Evolutionary conservation across 2,797 vertebrate species (phyloP), one percentile per base, ranked within the genome.

Genomic region (Petrocephalus sullivani): DNA sequence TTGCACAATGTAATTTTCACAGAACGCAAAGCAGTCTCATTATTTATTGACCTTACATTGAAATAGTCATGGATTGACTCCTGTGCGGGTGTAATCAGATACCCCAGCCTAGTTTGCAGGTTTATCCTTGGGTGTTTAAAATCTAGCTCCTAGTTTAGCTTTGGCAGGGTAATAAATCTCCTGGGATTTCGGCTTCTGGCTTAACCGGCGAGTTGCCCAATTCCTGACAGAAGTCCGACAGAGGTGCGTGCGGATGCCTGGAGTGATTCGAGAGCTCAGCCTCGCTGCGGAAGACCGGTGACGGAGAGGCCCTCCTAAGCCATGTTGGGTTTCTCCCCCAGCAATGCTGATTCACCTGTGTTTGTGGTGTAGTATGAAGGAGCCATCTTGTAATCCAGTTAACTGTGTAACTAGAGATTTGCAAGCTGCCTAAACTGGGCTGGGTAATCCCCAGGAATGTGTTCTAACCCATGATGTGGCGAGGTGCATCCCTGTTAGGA

Each of bases 331-430:
- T 9, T 81, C 8, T 4, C 19, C 37, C 19, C 14, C 14, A 9
- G 75, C 71, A 0, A 0, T 0, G n/a, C 46, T 54, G 81, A 28
- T 54, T 84, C n/a, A 84, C 4, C 21, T 12, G 2, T 28, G 81
- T 53, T 54, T 54, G 51, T 23, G 28, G 14, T 58, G 8, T 7
- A 7, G 14, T n/a, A 60, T n/a, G 56, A 58, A 60, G 56, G 85
- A 58, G 56, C 33, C 19, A 7, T 56, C 14, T 46, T 60, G 85
- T 86, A 60, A 86, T 86, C 85, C 85, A 37, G 33, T 86, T 86
- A 41, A 86, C 53, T 86, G 85, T 78, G 71, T 86, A 86, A 58
- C 56, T 58, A 41, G 33, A 86, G 33, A 86, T 58, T 58, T 86
- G 54, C 85, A 58, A 58, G 14, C 28, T 33, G 19, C 53, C 60